A percentile compares a stretch with the other conserved stretches of the same genome.
Evolutionary conservation across 2,888 invertebrate genomes (phyloP).

Genomic region (Venusia cambrica): DNA sequence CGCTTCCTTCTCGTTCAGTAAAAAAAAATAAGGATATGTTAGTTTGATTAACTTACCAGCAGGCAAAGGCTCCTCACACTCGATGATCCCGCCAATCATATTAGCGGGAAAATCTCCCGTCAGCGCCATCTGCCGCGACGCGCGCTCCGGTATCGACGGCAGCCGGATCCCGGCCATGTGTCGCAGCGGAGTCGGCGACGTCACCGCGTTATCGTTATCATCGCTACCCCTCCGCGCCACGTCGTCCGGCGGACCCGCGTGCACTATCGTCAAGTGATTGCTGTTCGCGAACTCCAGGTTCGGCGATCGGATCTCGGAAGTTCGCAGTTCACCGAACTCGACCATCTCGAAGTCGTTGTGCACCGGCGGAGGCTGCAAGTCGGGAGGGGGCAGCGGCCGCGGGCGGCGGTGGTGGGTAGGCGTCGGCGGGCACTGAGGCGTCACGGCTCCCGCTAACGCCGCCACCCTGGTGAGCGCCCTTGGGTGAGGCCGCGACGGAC

Average conservation of each 20-base stretch:
- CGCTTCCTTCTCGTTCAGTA: too few relatives aligned
- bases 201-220: constrained; percentile 71
- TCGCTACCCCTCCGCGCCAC: constrained; percentile 72
- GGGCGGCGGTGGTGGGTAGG: constrained; percentile 91
- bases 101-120: constrained; percentile 78
- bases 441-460: constrained; percentile 69
- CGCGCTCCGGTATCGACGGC: constrained; percentile 91
- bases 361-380: constrained; percentile 75
- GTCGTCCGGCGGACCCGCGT: constrained; percentile 73
- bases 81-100: constrained; percentile 80
- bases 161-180: constrained; percentile 88
- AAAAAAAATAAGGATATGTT: too few relatives aligned
- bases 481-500: constrained; percentile 82
- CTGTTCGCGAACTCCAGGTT: constrained; percentile 80
- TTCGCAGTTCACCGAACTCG: constrained; percentile 72
- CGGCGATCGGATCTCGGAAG: constrained; percentile 76
- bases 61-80: constrained; percentile 91
- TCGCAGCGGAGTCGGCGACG: constrained; percentile 82
- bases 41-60: constrained; percentile 86
- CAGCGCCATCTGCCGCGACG: constrained; percentile 78
- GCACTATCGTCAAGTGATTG: constrained; percentile 79
- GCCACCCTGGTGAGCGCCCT: constrained; percentile 82
- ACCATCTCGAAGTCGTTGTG: constrained; percentile 76
- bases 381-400: constrained; percentile 80
- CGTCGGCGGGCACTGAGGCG: constrained; percentile 90